phyloP scores from a whole-genome alignment of 2,113 vertebrate species.

The Scalopus aquaticus region DNA sequence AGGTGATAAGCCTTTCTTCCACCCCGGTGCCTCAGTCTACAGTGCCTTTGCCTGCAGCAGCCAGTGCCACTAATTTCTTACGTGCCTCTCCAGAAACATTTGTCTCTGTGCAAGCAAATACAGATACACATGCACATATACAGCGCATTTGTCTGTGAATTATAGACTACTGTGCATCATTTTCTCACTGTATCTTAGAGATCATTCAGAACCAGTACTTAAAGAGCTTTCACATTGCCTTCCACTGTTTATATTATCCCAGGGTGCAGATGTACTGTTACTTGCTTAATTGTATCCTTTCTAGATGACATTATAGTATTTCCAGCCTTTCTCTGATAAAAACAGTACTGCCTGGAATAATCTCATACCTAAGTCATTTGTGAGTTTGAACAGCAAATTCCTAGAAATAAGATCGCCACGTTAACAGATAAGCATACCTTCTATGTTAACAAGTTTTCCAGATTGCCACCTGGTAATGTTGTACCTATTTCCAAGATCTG shows the following conservation, averaged over 20 bases:
- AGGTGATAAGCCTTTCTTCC: not conserved
- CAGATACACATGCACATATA: accelerated
- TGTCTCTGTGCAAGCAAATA: not conserved
- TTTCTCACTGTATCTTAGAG: not conserved
- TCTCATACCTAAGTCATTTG: not conserved
- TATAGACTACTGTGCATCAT: not conserved
- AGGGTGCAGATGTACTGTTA: not conserved
- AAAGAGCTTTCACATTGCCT: not conserved
- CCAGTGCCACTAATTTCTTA: not conserved
- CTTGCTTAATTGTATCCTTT: not conserved
- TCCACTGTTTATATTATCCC: not conserved
- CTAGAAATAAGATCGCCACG: not conserved
- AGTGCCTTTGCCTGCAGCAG: not conserved
- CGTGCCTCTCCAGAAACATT: not conserved
- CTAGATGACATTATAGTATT: not conserved
- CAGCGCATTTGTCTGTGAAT: not conserved
- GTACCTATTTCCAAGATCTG: not conserved
- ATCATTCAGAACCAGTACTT: not conserved
- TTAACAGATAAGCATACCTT: not conserved
- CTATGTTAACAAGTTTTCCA: slow-evolving; percentile 5
- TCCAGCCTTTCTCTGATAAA: not conserved
- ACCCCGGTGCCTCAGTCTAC: not conserved
- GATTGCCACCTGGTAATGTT: not conserved
- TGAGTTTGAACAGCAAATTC: slow-evolving; percentile 8
- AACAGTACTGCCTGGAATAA: not conserved